Evolutionary conservation across 2,888 invertebrate species (phyloP), one percentile per base, ranked within the genome.

Genomic region (Oscheius sp.): DNA sequence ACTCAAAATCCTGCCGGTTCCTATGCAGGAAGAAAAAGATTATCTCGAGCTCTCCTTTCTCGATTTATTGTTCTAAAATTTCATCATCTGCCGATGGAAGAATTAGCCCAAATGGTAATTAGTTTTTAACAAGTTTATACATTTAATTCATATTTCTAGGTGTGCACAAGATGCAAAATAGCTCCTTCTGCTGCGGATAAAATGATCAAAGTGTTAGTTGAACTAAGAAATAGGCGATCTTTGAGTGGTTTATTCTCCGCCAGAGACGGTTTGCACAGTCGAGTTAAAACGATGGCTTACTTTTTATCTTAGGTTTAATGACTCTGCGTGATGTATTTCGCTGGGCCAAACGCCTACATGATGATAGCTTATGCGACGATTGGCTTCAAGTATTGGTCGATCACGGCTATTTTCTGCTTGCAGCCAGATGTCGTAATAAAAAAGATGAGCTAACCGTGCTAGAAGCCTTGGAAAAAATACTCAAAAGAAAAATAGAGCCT

Each of bases 11-110:
- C 98, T 1, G 95, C 97, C 0, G 89, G 89, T 5, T 88, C 92
- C 0, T 99, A 99, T 85, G 97, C 96, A 0, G 80, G 80, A 50
- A 45, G 74, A 68, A 78, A 76, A 55, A 37, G 63, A 23, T 69
- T 78, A 3, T 76, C 74, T 1, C 27, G 97, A 76, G 98, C 98
- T 0, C 97, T 99, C 85, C 91, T 96, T 82, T 98, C 98, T 87
- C 91, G 97, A 78, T 99, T 99, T 87, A 93, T 98, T 6, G 96
- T 98, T 87, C 89, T 99, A 3, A 96, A 97, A 87, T 97, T 97
- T 87, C 93, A 93, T 84, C 95, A 95, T 87, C 95, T 98, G 84
- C 97, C 97, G 0, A 89, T 92, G 15, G 87, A 88, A 0, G 98
- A 99, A 86, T 88, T 99, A 69, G 93, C 93, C 87, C 91, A 78